phyloP scores from a whole-genome alignment of 2,113 vertebrate genomes.

The Morone saxatilis region DNA sequence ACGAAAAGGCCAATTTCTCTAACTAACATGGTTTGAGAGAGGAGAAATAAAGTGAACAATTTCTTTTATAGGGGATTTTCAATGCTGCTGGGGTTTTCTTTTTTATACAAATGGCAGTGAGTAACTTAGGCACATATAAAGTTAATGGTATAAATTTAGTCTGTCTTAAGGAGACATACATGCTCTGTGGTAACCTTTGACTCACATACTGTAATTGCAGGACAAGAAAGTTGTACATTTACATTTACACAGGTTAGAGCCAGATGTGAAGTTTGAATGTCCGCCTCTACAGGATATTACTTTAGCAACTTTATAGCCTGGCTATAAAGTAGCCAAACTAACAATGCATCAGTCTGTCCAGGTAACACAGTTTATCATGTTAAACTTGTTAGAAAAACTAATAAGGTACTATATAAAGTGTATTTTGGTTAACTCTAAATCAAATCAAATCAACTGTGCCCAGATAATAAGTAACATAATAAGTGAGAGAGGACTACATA shows the following conservation, averaged over 20 bases:
- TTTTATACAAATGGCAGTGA: background rate
- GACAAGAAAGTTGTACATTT: background rate
- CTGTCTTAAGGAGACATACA: background rate
- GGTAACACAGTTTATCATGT: background rate
- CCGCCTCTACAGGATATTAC: background rate
- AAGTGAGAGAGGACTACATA: too few relatives aligned
- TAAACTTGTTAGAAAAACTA: background rate
- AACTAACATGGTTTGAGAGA: background rate
- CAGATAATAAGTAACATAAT: background rate
- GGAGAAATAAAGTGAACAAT: slow-evolving; percentile 15
- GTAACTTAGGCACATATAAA: background rate
- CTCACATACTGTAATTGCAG: background rate
- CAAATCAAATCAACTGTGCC: background rate
- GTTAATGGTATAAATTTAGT: background rate
- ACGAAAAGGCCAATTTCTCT: slow-evolving; percentile 17
- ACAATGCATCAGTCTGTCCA: background rate
- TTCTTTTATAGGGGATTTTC: slow-evolving; percentile 11
- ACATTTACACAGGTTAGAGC: background rate
- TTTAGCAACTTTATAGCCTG: background rate
- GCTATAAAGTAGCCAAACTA: background rate
- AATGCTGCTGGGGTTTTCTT: slow-evolving; percentile 5
- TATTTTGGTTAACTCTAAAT: background rate
- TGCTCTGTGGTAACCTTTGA: background rate
- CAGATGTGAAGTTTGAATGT: background rate
- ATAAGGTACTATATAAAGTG: background rate